phyloP scores from a whole-genome alignment of 2,888 invertebrate species.

The Synanthedon vespiformis region DNA sequence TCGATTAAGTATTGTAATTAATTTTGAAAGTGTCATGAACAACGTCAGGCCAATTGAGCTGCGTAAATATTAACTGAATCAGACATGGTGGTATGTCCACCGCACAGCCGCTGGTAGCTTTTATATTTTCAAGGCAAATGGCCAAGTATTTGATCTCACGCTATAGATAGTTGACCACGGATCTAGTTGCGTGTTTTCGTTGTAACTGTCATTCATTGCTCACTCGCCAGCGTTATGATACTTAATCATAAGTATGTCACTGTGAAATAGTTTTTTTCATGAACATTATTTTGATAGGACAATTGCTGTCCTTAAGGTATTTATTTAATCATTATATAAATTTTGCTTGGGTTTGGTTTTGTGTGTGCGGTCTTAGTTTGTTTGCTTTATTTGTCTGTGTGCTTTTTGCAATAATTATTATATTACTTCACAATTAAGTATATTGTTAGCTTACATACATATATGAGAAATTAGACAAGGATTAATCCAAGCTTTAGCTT shows the following conservation, averaged over 20 bases:
- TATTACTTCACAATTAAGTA: too few relatives aligned
- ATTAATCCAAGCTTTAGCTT: too few relatives aligned
- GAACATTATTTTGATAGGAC: not conserved
- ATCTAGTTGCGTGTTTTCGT: slow-evolving; percentile 25
- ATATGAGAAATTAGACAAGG: too few relatives aligned
- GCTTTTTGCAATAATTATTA: too few relatives aligned
- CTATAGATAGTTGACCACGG: slow-evolving; percentile 35
- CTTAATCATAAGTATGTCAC: not conserved
- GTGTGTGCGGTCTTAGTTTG: too few relatives aligned
- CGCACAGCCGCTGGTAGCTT: slow-evolving; percentile 15
- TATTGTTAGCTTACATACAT: too few relatives aligned
- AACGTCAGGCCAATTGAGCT: not conserved
- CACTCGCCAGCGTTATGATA: not conserved
- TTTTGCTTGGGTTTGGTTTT: too few relatives aligned
- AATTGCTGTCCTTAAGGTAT: too few relatives aligned
- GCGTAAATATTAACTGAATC: slow-evolving; percentile 13
- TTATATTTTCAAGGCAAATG: slow-evolving; percentile 38
- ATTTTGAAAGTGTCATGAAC: too few relatives aligned
- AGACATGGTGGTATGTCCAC: slow-evolving; percentile 19
- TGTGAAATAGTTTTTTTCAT: not conserved
- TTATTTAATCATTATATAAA: too few relatives aligned
- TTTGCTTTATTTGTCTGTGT: too few relatives aligned
- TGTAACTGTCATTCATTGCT: slow-evolving; percentile 6
- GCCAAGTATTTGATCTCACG: slow-evolving; percentile 36
- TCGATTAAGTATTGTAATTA: too few relatives aligned